Evolutionary conservation across 2,888 invertebrate species (phyloP).

Genomic region (Melitaea athalia): DNA sequence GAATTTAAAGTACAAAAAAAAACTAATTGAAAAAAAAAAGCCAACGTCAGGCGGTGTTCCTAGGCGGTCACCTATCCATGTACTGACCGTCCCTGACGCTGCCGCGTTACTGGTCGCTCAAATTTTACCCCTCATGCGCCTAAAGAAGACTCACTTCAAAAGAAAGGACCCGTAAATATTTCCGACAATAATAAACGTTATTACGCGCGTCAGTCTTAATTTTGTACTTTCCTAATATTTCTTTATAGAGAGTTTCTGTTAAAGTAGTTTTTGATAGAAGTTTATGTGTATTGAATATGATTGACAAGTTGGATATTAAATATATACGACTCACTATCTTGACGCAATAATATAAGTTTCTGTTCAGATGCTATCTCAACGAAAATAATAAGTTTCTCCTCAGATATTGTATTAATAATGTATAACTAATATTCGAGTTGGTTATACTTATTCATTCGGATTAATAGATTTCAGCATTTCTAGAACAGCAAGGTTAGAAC

Average conservation of each 20-base stretch:
- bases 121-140: too few species aligned
- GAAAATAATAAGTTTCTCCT: background rate
- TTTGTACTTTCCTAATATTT: constrained; percentile 6
- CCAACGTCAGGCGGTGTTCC: too few species aligned
- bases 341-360: background rate
- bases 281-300: background rate
- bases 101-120: too few species aligned
- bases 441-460: too few species aligned
- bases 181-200: background rate
- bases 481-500: too few species aligned
- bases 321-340: background rate
- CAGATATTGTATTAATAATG: background rate
- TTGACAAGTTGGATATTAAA: background rate
- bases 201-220: background rate
- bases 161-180: background rate
- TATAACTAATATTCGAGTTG: too few species aligned
- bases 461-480: too few species aligned
- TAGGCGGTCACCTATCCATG: too few species aligned
- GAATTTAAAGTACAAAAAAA: too few species aligned
- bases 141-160: too few species aligned
- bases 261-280: background rate
- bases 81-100: too few species aligned
- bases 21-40: too few species aligned
- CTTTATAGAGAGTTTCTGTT: background rate
- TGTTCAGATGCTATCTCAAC: background rate